phyloP scores from a whole-genome alignment of 37 sponge, comb jelly and placozoan species.

The Amphimedon queenslandica region DNA sequence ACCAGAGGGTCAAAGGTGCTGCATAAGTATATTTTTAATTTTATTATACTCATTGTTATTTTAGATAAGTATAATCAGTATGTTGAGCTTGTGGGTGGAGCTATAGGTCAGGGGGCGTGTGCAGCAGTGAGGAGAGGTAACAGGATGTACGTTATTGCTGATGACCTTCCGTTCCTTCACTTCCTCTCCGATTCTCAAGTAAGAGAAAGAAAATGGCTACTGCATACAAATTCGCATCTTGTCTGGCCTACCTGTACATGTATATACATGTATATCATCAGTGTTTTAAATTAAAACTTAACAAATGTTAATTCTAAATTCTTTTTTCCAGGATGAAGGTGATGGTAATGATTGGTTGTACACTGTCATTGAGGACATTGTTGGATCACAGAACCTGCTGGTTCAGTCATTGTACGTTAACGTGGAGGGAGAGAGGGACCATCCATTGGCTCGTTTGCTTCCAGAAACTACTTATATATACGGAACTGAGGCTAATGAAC shows the following conservation, averaged over 20 bases:
- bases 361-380: conserved; percentile 57
- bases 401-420: conserved; percentile 37
- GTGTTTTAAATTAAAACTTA: background rate
- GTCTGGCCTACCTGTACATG: no score
- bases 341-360: conserved; percentile 80
- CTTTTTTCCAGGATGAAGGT: conserved; percentile 46
- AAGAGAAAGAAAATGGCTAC: background rate
- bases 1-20: conserved; percentile 57
- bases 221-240: no score
- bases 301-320: background rate
- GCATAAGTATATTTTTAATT: background rate
- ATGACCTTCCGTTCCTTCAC: conserved; percentile 61
- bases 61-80: conserved; percentile 66
- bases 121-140: conserved; percentile 57
- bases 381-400: conserved; percentile 36
- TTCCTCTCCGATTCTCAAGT: conserved; percentile 54
- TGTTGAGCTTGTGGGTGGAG: conserved; percentile 79
- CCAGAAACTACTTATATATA: conserved; percentile 40
- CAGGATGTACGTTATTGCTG: conserved; percentile 61
- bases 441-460: conserved; percentile 28
- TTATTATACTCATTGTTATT: background rate
- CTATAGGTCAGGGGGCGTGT: conserved; percentile 83
- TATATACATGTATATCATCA: no score
- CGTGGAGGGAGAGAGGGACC: background rate
- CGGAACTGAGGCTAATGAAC: conserved; percentile 22